phyloP scores from a whole-genome alignment of 1,140 invertebrate species.

The Drosophila ercepeae region DNA sequence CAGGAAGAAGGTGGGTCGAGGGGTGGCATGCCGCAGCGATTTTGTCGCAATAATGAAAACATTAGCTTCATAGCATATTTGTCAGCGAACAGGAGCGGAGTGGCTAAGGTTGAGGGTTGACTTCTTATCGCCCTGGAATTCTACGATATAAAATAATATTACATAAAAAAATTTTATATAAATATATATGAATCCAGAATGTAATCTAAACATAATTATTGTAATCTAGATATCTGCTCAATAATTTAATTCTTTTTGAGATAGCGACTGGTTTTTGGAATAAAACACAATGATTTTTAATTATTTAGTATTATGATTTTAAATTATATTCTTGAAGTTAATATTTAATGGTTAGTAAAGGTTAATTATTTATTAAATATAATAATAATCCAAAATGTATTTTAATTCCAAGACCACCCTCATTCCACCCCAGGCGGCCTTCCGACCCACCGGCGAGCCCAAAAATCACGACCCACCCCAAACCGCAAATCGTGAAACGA shows the following conservation, averaged over 20 bases:
- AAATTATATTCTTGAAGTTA: too few relatives aligned
- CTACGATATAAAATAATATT: too few relatives aligned
- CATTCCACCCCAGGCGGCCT: conserved; percentile 1
- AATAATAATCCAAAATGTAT: background rate
- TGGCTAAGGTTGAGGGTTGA: background rate
- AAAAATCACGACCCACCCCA: conserved; percentile 83
- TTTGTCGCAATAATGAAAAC: conserved; percentile 70
- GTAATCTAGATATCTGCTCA: too few relatives aligned
- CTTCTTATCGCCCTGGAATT: too few relatives aligned
- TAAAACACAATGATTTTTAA: too few relatives aligned
- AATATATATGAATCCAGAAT: background rate
- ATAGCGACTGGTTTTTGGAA: too few relatives aligned
- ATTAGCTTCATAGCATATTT: conserved; percentile 74
- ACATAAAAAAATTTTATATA: background rate
- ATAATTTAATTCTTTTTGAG: too few relatives aligned
- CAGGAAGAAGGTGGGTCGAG: conserved; percentile 10
- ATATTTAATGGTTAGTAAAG: too few relatives aligned
- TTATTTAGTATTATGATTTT: too few relatives aligned
- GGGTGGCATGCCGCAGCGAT: conserved; percentile 30
- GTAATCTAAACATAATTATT: too few relatives aligned
- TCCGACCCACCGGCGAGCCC: background rate
- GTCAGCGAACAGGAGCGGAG: conserved; percentile 51
- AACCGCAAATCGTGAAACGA: conserved; percentile 81
- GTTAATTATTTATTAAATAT: background rate
- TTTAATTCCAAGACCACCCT: background rate